A percentile compares a stretch with the other conserved stretches of the same genome.
These are phyloP conservation scores for Carcina quercana DNA, from an alignment of 2,888 invertebrate species.

Conservation along the genomic window DNA sequence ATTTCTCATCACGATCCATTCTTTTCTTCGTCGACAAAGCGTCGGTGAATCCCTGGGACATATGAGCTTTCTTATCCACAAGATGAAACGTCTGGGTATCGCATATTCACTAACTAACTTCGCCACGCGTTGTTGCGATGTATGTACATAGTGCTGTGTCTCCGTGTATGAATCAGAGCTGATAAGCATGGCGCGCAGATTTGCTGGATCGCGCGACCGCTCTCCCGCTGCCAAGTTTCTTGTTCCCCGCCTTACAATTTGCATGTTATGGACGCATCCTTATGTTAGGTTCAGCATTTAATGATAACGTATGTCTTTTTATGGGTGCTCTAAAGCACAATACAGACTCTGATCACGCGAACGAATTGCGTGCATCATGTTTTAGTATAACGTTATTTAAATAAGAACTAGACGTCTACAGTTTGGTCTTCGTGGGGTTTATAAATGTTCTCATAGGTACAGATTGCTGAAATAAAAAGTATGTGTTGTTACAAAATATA, in stretches of 20 bases:
- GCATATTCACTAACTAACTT: constrained; percentile 47
- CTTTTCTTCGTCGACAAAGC: constrained; percentile 57
- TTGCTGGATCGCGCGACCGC: constrained; percentile 52
- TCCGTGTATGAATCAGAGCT: constrained; percentile 59
- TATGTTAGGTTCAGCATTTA: no score
- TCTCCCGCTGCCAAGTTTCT: constrained; percentile 60
- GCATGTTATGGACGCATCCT: constrained; percentile 45
- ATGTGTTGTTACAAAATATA: no score
- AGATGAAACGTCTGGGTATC: constrained; percentile 52
- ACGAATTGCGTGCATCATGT: no score
- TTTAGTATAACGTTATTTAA: no score
- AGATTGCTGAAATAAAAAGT: no score
- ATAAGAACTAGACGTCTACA: no score
- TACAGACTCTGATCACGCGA: no score
- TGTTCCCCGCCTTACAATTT: constrained; percentile 55
- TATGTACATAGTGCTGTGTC: constrained; percentile 24
- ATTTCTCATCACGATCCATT: constrained; percentile 63
- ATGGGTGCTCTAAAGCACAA: not conserved
- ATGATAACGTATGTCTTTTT: not conserved
- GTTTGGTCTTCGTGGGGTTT: no score
- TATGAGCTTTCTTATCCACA: constrained; percentile 55
- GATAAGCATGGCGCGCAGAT: constrained; percentile 64
- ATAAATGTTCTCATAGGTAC: no score
- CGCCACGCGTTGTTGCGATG: constrained; percentile 30
- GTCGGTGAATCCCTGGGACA: constrained; percentile 54